Percentiles rank a stretch among this genome's conserved stretches.
Conservation (phyloP, 2,888 invertebrate species). For the Eutolmus rufibarbis region DNA sequence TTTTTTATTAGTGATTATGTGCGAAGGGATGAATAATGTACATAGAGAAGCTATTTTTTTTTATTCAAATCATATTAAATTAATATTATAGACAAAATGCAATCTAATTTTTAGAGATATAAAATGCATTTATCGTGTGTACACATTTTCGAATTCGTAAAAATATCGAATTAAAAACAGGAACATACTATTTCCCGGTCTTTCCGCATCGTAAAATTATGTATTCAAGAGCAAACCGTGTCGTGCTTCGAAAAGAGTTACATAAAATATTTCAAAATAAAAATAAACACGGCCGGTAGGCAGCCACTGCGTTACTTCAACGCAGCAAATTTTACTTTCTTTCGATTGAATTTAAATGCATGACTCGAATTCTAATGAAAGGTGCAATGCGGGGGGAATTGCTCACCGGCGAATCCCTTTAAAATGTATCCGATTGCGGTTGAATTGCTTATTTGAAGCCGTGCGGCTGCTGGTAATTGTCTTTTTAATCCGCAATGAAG, state of each 20-base stretch:
- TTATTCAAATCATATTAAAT: too few relatives aligned
- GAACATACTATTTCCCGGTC: neutral
- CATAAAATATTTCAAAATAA: slow-evolving; percentile 17
- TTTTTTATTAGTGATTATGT: neutral
- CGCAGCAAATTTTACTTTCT: slow-evolving; percentile 40
- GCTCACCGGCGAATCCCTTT: neutral
- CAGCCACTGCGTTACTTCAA: slow-evolving; percentile 9
- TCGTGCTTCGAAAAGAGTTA: neutral
- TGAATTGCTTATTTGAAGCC: slow-evolving; percentile 14
- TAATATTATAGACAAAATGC: too few relatives aligned
- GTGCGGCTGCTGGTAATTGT: slow-evolving; percentile 11
- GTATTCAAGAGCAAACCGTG: neutral
- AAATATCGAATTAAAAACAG: neutral
- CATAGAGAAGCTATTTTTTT: neutral
- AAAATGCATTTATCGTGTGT: too few relatives aligned
- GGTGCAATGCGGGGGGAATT: neutral
- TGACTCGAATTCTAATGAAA: slow-evolving; percentile 42
- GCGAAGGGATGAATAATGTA: neutral
- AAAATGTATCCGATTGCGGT: slow-evolving; percentile 18
- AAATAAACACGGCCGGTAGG: neutral
- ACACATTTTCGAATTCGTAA: neutral
- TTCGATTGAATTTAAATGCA: slow-evolving; percentile 38
- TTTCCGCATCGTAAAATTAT: neutral
- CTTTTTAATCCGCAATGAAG: neutral
- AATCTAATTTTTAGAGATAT: too few relatives aligned